These are phyloP conservation scores for Percina caprodes DNA, from an alignment of 2,113 vertebrate species.

Conservation along the genomic window DNA sequence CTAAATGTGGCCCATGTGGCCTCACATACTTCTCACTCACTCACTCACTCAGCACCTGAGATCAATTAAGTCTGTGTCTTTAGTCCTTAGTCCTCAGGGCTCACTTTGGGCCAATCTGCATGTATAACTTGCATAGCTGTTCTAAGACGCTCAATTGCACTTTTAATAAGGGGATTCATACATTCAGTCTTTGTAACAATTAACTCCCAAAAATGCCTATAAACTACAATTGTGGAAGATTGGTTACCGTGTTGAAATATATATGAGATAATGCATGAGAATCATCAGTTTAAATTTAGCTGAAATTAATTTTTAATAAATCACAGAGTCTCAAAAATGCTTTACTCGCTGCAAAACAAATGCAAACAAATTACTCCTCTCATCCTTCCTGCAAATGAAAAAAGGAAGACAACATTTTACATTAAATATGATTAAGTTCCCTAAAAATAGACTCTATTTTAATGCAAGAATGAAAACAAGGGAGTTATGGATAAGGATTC, in stretches of 20 bases:
- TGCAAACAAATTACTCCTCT: conserved; percentile 8
- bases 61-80: no score
- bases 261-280: conserved; percentile 14
- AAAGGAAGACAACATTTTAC: conserved; percentile 9
- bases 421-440: conserved; percentile 8
- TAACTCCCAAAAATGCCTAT: conserved; percentile 20
- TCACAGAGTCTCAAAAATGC: not conserved
- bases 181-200: conserved; percentile 19
- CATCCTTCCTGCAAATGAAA: conserved; percentile 21
- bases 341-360: conserved; percentile 18
- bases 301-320: conserved; percentile 30
- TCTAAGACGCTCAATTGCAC: not conserved
- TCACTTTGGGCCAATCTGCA: not conserved
- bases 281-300: conserved; percentile 12
- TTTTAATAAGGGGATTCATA: conserved; percentile 12
- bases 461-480: not conserved
- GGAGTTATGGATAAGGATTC: not conserved
- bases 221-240: conserved; percentile 2
- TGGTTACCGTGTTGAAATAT: conserved; percentile 35
- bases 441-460: not conserved
- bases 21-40: no score
- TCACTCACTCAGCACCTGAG: no score
- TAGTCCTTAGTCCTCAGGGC: no score
- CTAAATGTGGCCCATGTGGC: no score
- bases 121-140: not conserved